A percentile compares a stretch with the other conserved stretches of the same genome.
Evolutionary conservation across 2,888 invertebrate genomes (phyloP).

Genomic region (Deilephila porcellus): DNA sequence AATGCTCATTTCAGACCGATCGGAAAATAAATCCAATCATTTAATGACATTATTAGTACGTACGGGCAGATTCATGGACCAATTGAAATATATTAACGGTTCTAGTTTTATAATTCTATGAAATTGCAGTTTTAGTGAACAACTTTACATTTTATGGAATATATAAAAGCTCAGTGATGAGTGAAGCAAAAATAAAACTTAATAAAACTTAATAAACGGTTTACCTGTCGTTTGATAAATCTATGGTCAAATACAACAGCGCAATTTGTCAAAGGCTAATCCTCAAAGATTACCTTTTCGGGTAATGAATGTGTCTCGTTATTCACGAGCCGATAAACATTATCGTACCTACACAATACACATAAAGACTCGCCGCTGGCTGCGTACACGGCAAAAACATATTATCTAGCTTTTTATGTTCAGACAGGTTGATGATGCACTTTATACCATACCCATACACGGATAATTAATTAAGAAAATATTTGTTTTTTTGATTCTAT

Average conservation of each 20-base stretch:
- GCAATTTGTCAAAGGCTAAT: conserved; percentile 53
- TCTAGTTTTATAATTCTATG: conserved; percentile 4
- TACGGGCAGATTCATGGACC: conserved; percentile 18
- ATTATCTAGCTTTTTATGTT: neutral
- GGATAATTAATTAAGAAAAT: no score
- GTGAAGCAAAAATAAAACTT: neutral
- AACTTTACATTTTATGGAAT: neutral
- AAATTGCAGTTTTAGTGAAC: neutral
- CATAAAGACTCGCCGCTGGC: neutral
- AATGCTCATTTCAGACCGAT: neutral
- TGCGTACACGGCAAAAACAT: neutral
- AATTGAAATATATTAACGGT: conserved; percentile 31
- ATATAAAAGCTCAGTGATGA: neutral
- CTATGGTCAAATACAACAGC: conserved; percentile 47
- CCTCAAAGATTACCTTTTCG: conserved; percentile 49
- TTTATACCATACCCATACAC: no score
- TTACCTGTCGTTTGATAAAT: conserved; percentile 37
- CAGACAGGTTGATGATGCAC: neutral
- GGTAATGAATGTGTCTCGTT: conserved; percentile 45
- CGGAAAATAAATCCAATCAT: neutral
- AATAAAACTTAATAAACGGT: neutral
- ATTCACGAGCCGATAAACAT: conserved; percentile 41
- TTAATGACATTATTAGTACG: conserved; percentile 11
- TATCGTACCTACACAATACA: conserved; percentile 24
- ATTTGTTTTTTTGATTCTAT: no score